Percentiles rank a stretch among this genome's conserved stretches.
phyloP scores from a whole-genome alignment of 2,797 vertebrate species.

The Paramormyrops hopkinsi region DNA sequence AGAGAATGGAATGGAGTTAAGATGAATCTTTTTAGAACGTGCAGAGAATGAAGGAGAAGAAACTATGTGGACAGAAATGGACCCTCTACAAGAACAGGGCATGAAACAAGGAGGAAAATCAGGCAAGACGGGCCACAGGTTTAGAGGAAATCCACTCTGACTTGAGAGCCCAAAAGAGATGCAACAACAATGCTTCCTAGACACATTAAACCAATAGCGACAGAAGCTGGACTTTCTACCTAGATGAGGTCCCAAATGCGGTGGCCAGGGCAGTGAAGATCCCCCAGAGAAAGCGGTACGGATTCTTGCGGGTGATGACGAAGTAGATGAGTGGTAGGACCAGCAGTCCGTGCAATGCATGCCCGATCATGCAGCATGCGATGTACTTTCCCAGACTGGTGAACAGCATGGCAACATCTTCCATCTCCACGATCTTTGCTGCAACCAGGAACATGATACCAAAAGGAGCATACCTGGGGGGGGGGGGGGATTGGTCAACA shows the following conservation, averaged over 20 bases:
- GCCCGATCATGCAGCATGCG: constrained; percentile 76
- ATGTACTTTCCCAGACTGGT: constrained; percentile 80
- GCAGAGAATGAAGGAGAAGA: background rate
- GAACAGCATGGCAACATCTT: constrained; percentile 66
- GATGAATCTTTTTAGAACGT: background rate
- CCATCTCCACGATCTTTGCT: constrained; percentile 80
- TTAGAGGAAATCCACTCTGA: background rate
- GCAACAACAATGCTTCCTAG: background rate
- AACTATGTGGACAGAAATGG: background rate
- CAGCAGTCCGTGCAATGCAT: constrained; percentile 72
- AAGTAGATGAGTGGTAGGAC: constrained; percentile 78
- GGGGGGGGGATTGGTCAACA: background rate
- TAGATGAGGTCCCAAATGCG: constrained; percentile 83
- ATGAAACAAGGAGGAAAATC: background rate
- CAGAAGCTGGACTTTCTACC: constrained; percentile 49
- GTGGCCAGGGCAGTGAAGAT: constrained; percentile 74
- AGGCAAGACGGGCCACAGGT: background rate
- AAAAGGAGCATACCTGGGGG: constrained; percentile 75
- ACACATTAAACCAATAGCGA: background rate
- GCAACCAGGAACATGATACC: constrained; percentile 90
- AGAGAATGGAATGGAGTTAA: background rate
- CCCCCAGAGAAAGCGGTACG: constrained; percentile 80
- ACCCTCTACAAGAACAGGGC: background rate
- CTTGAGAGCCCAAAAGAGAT: background rate
- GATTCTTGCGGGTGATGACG: constrained; percentile 74